These are phyloP conservation scores for Synodontis membranacea DNA, from an alignment of 2,113 vertebrate species.

Conservation along the genomic window DNA sequence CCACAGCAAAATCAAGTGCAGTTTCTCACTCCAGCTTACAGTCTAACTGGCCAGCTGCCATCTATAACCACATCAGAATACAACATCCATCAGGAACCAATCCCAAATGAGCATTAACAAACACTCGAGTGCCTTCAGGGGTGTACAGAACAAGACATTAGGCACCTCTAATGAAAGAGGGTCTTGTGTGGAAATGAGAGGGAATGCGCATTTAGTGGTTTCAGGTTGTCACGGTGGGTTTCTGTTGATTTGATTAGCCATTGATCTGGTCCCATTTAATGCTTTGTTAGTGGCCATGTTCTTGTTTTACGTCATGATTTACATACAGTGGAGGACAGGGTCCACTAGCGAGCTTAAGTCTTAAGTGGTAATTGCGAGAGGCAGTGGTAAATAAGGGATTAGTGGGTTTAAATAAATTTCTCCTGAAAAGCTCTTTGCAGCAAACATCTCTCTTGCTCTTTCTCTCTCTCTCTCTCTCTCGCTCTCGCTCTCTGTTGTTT, in stretches of 20 bases:
- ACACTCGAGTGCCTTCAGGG: conserved; percentile 21
- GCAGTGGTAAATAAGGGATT: conserved; percentile 52
- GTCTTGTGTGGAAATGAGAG: conserved; percentile 34
- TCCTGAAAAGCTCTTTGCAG: conserved; percentile 32
- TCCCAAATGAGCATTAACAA: conserved; percentile 38
- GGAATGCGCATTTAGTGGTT: not conserved
- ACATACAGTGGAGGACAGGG: conserved; percentile 33
- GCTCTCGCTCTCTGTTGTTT: conserved; percentile 44
- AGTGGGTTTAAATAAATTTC: conserved; percentile 50
- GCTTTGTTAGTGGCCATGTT: conserved; percentile 48
- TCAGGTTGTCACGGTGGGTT: conserved; percentile 15
- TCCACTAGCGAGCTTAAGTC: conserved; percentile 33
- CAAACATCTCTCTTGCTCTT: conserved; percentile 22
- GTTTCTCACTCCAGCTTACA: conserved; percentile 22
- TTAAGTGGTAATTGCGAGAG: conserved; percentile 50
- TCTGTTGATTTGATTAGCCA: conserved; percentile 29
- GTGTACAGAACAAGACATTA: conserved; percentile 32
- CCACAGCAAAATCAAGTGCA: conserved; percentile 5
- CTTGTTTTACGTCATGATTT: conserved; percentile 41
- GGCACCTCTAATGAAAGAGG: conserved; percentile 35
- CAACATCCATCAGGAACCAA: conserved; percentile 31
- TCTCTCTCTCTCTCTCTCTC: conserved; percentile 7
- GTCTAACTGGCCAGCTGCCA: conserved; percentile 42
- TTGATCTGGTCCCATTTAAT: conserved; percentile 46
- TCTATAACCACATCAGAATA: conserved; percentile 43